Conservation (phyloP, 2,797 vertebrate genomes). For the Anomalospiza imberbis region DNA sequence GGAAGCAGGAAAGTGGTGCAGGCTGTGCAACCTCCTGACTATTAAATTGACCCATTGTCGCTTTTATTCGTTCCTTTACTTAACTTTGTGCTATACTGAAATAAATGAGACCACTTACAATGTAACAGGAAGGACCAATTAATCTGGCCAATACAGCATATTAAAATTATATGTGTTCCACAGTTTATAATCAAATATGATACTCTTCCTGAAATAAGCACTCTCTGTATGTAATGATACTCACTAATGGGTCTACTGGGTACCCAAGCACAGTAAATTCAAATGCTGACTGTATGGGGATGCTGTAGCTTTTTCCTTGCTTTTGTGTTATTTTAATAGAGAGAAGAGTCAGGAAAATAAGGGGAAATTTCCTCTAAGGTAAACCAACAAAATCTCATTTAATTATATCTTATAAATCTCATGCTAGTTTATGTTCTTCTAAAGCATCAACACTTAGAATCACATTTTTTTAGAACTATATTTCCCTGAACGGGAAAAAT, state of each 20-base stretch:
- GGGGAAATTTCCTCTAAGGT: not conserved
- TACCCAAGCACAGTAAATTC: not conserved
- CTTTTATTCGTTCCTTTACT: not conserved
- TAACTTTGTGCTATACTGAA: not conserved
- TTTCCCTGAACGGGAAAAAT: not conserved
- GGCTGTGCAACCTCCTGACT: not conserved
- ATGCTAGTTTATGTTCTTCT: not conserved
- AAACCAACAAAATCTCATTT: not conserved
- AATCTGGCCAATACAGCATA: not conserved
- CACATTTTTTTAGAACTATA: not conserved
- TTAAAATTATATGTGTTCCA: conserved; percentile 9
- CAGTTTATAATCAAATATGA: not conserved
- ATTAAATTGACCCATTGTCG: not conserved
- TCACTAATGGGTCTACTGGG: not conserved
- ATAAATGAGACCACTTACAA: conserved; percentile 2
- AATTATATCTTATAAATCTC: not conserved
- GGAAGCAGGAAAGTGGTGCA: not conserved
- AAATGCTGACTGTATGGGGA: not conserved
- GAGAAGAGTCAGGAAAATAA: not conserved
- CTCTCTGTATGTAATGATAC: not conserved
- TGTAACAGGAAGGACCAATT: not conserved
- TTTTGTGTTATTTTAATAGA: not conserved
- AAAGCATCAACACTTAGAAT: not conserved
- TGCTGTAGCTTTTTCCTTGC: not conserved
- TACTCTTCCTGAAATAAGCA: conserved; percentile 18